phyloP scores from a whole-genome alignment of 2,797 vertebrate species.

The Peromyscus melanophrys region DNA sequence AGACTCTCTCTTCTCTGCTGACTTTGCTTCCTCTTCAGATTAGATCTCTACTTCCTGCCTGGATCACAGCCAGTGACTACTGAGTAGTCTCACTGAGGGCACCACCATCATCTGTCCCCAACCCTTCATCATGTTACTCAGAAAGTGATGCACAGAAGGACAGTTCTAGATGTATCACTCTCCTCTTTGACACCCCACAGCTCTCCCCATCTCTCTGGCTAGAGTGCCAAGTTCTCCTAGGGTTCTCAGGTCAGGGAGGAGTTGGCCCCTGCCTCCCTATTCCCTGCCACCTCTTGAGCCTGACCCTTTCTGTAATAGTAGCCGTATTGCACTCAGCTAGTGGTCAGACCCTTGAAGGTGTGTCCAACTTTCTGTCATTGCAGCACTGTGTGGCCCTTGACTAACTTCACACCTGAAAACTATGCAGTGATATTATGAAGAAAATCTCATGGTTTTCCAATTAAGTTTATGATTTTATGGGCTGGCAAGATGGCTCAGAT shows the following conservation, averaged over 20 bases:
- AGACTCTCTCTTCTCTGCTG: background rate
- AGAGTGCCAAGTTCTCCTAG: background rate
- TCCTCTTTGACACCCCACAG: background rate
- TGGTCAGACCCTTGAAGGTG: background rate
- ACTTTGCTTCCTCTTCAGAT: background rate
- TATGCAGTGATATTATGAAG: background rate
- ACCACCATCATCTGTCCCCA: no score
- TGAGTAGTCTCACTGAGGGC: background rate
- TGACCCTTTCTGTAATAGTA: background rate
- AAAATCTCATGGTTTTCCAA: background rate
- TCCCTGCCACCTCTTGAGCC: background rate
- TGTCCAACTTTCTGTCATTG: background rate
- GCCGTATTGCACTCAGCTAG: background rate
- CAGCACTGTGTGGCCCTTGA: no score
- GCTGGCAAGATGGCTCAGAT: background rate
- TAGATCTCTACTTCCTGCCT: background rate
- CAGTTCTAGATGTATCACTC: background rate
- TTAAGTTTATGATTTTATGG: background rate
- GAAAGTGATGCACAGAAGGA: background rate
- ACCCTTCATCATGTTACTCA: background rate
- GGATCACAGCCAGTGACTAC: background rate
- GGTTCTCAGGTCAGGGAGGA: background rate
- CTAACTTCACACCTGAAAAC: background rate
- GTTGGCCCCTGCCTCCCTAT: fast-evolving
- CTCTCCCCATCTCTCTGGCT: background rate